Base-by-base conservation (phyloP, 1,140 invertebrate genomes). In the Papilio machaon region DNA sequence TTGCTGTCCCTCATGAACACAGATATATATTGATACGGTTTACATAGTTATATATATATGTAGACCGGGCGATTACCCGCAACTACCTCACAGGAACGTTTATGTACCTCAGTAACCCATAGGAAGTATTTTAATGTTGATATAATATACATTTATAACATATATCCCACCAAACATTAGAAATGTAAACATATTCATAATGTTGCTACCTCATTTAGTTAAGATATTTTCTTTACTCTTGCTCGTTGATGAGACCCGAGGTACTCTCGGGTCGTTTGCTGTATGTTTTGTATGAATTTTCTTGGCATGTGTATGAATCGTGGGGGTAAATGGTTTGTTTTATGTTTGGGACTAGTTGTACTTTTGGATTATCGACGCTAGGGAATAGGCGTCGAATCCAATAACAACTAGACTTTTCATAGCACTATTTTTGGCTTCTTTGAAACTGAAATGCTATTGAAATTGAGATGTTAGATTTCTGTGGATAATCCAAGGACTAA, bases 81-180 rank as follows among this genome's bases (percentile, higher is more conserved):
- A 88, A 83, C 91, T 94, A 94, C 92, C 92, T 94, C 92, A 92
- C 87, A 82, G 85, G 84, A 91, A 92, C 89, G 83, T 89, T 79
- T 83, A 90, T 91, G 90, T 94, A 94, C 92, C 92, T 94, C 92
- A 94, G 79, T 93, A 90, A 91, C 88, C 90, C 88, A 91, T 92
- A 92, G 90, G 85, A 87, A 87, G 84, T 91, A 91, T 92, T 87
- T 90, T 91, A 91, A 90, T 91, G 89, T 93, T 91, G 85, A 89
- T 92, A 87, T 80, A 86, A 82, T 88, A 90, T 89, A 90, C 86
- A 89, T 90, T 81, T 92, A 85, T 91, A 90, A 87, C 88, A 87
- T 94, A 90, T 89, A 91, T 92, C 92, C 92, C 92, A 94, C 92
- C 92, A 94, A 92, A 91, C 89, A 87, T 90, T 91, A 92, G 90